Evolutionary conservation across 1,140 invertebrate genomes (phyloP).

Genomic region (Ephestia elutella): DNA sequence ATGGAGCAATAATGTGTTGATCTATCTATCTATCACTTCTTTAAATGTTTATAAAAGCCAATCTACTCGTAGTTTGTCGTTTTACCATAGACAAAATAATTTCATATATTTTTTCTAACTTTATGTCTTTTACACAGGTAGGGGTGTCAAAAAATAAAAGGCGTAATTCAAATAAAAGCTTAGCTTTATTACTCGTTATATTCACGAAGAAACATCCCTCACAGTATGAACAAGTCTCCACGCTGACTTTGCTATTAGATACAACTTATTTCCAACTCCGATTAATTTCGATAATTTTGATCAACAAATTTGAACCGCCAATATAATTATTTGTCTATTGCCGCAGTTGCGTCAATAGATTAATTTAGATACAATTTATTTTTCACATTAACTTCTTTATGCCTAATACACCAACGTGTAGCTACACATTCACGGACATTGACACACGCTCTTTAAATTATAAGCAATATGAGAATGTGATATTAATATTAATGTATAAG

Average conservation of each 20-base stretch:
- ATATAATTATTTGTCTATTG: conserved; percentile 34
- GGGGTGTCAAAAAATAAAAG: conserved; percentile 52
- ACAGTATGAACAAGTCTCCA: conserved; percentile 69
- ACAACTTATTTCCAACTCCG: conserved; percentile 46
- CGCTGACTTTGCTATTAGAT: conserved; percentile 53
- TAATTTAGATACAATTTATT: conserved; percentile 56
- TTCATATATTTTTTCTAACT: too few species aligned
- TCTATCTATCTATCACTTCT: too few species aligned
- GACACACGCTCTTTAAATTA: conserved; percentile 75
- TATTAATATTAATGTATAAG: conserved; percentile 69
- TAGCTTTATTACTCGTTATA: conserved; percentile 76
- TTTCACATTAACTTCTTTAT: conserved; percentile 58
- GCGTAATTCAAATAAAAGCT: conserved; percentile 73
- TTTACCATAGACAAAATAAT: too few species aligned
- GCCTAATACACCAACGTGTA: conserved; percentile 71
- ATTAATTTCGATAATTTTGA: conserved; percentile 59
- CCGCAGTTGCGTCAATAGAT: conserved; percentile 21
- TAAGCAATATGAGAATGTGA: conserved; percentile 76
- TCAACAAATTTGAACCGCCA: conserved; percentile 46
- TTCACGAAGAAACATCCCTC: conserved; percentile 75
- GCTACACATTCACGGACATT: conserved; percentile 75
- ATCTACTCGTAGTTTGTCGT: too few species aligned
- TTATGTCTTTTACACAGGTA: neutral
- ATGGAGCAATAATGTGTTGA: too few species aligned
- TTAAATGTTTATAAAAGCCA: too few species aligned